Percentiles rank a stretch among this genome's conserved stretches.
These are phyloP conservation scores for Rafetus swinhoei DNA, from an alignment of 2,113 vertebrate species.

Conservation along the genomic window DNA sequence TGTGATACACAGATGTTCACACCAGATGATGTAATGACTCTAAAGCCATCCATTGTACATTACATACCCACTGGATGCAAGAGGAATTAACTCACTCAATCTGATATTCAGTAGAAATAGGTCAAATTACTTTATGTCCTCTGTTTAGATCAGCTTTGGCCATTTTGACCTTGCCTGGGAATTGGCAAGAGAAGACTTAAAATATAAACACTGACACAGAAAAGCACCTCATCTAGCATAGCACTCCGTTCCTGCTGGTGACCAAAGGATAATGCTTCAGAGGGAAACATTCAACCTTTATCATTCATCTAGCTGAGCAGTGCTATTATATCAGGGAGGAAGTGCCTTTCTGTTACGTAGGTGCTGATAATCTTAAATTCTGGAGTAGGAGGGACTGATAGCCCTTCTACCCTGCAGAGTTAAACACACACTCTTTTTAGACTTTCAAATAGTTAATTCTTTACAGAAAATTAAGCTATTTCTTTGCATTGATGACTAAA, in stretches of 20 bases:
- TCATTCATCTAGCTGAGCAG: not conserved
- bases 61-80: not conserved
- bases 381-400: not conserved
- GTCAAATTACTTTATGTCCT: not conserved
- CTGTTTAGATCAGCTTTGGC: not conserved
- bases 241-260: not conserved
- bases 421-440: not conserved
- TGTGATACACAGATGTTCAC: not conserved
- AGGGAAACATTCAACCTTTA: not conserved
- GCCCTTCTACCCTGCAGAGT: not conserved
- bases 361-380: not conserved
- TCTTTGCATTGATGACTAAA: too few relatives aligned
- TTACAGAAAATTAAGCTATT: not conserved
- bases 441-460: not conserved
- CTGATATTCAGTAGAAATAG: not conserved
- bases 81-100: not conserved
- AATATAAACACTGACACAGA: not conserved
- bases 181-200: not conserved
- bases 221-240: not conserved
- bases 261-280: not conserved
- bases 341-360: not conserved
- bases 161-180: not conserved
- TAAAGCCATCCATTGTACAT: not conserved
- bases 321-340: rapidly evolving
- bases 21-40: not conserved